Conservation (phyloP, 2,797 vertebrate genomes). For the Sciaenops ocellatus region DNA sequence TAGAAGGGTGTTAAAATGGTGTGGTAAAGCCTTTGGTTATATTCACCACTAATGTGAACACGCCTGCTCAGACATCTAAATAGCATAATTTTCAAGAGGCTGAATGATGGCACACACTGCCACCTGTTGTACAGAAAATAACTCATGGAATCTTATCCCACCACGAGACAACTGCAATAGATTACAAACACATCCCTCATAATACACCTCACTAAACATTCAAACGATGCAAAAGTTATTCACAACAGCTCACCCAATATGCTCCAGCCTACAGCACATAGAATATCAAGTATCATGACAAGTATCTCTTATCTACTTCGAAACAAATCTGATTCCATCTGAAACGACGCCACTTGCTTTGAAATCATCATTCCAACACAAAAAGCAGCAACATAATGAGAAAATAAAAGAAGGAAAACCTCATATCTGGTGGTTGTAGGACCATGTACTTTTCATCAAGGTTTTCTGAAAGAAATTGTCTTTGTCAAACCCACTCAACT, state of each 20-base stretch:
- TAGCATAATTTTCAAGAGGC: constrained; percentile 55
- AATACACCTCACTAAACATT: constrained; percentile 21
- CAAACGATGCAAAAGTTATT: constrained; percentile 41
- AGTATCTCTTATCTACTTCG: constrained; percentile 38
- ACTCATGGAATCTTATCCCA: constrained; percentile 40
- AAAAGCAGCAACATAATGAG: background rate
- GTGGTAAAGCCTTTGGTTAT: constrained; percentile 43
- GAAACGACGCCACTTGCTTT: constrained; percentile 30
- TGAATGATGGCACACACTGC: constrained; percentile 33
- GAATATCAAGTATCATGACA: constrained; percentile 30
- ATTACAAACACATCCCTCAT: constrained; percentile 42
- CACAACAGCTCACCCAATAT: constrained; percentile 41
- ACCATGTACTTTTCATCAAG: constrained; percentile 12
- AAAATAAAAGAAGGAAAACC: background rate
- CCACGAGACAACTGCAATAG: constrained; percentile 19
- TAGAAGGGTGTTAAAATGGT: constrained; percentile 54
- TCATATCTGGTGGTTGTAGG: background rate
- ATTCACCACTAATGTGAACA: constrained; percentile 41
- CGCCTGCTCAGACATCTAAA: constrained; percentile 47
- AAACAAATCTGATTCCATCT: constrained; percentile 35
- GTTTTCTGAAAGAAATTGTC: constrained; percentile 23
- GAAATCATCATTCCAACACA: constrained; percentile 23
- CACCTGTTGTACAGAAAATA: constrained; percentile 62
- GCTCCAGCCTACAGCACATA: constrained; percentile 22
- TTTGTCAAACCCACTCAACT: constrained; percentile 30